A percentile compares a stretch with the other conserved stretches of the same genome.
phyloP scores from a whole-genome alignment of 2,797 vertebrate genomes.

The Squalus acanthias region DNA sequence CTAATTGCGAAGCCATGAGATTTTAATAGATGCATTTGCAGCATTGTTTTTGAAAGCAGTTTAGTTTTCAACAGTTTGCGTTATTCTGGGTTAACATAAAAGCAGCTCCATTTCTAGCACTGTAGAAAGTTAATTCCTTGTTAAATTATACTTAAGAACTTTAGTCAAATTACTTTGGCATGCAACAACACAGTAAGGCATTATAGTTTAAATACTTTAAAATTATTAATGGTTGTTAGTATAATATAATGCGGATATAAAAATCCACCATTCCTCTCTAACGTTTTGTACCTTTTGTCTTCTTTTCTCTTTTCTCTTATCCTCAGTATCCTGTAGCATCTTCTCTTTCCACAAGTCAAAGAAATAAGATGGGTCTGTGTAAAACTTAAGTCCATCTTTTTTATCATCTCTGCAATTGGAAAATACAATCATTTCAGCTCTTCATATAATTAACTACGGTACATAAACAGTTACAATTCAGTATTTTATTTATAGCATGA shows the following conservation, averaged over 20 bases:
- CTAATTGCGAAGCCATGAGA: background rate
- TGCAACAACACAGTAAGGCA: slow-evolving; percentile 11
- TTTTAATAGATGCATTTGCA: slow-evolving; percentile 2
- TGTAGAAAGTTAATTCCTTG: background rate
- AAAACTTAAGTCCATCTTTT: slow-evolving; percentile 93
- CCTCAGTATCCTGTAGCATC: slow-evolving; percentile 97
- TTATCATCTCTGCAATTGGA: slow-evolving; percentile 77
- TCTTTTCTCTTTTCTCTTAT: slow-evolving; percentile 96
- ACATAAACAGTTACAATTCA: background rate
- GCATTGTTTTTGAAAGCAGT: background rate
- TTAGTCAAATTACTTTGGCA: slow-evolving; percentile 16
- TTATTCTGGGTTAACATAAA: background rate
- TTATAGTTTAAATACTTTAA: slow-evolving; percentile 41
- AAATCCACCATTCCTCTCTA: background rate
- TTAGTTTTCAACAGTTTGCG: background rate
- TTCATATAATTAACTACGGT: background rate
- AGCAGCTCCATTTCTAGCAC: background rate
- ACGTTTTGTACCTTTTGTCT: slow-evolving; percentile 78
- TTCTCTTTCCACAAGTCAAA: slow-evolving; percentile 98
- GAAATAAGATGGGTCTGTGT: slow-evolving; percentile 96
- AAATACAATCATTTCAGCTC: slow-evolving; percentile 36
- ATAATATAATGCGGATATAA: background rate
- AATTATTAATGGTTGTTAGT: background rate
- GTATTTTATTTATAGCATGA: background rate
- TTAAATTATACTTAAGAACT: background rate